These are phyloP conservation scores for Oryzias curvinotus DNA, from an alignment of 2,113 vertebrate species.

Conservation along the genomic window DNA sequence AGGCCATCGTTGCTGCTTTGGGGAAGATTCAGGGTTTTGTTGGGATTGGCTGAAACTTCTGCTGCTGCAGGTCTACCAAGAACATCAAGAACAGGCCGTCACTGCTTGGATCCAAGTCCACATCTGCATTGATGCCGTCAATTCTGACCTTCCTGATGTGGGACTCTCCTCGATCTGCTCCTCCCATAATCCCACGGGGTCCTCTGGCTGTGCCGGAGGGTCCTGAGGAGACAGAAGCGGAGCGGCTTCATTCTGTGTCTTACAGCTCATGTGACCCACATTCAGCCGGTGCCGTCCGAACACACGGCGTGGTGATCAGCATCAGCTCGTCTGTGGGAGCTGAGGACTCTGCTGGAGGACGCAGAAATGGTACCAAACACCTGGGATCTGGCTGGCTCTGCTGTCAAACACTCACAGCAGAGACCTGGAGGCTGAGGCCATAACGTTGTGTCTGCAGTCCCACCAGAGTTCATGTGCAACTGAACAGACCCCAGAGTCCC, in stretches of 20 bases:
- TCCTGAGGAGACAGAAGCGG: conserved; percentile 22
- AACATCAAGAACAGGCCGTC: background rate
- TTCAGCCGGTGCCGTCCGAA: background rate
- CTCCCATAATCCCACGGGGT: background rate
- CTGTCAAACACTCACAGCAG: too few species aligned
- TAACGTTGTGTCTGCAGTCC: too few species aligned
- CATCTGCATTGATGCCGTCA: background rate
- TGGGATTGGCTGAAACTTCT: conserved; percentile 1
- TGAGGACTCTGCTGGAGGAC: too few species aligned
- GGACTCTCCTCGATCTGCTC: background rate
- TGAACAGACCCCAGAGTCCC: too few species aligned
- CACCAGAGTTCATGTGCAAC: too few species aligned
- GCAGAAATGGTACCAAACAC: too few species aligned
- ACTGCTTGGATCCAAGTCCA: background rate
- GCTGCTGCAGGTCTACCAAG: conserved; percentile 5
- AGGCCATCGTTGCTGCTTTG: background rate
- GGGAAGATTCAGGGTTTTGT: background rate
- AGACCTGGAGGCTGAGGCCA: too few species aligned
- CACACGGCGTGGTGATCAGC: too few species aligned
- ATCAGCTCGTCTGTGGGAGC: too few species aligned
- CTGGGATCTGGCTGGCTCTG: too few species aligned
- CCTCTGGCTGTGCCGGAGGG: conserved; percentile 2
- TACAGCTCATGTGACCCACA: background rate
- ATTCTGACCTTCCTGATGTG: conserved; percentile 24
- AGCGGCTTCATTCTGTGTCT: background rate